A percentile compares a stretch with the other conserved stretches of the same genome.
phyloP scores from a whole-genome alignment of 2,888 invertebrate species.

The Azorinus chamasolen region DNA sequence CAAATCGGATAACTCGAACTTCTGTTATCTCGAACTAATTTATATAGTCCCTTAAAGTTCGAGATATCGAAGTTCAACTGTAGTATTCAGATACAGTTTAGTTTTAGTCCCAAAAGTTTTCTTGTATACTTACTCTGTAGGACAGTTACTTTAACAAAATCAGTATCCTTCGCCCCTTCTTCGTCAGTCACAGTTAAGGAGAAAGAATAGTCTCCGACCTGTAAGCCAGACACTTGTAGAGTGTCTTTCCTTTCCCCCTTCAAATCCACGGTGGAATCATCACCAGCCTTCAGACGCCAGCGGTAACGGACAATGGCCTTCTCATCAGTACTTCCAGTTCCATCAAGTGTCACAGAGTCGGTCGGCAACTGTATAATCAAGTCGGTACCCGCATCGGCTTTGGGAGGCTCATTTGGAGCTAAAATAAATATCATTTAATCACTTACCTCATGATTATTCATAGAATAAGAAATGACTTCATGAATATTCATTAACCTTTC shows the following conservation, averaged over 20 bases:
- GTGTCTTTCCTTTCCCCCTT: not conserved
- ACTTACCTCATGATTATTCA: too few species aligned
- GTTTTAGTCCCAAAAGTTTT: too few species aligned
- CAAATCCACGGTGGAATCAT: slow-evolving; percentile 1
- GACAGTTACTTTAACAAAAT: slow-evolving; percentile 30
- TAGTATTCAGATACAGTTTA: too few species aligned
- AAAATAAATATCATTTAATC: too few species aligned
- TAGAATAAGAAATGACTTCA: too few species aligned
- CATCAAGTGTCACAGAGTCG: slow-evolving; percentile 23
- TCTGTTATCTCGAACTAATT: too few species aligned
- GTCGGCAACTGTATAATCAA: slow-evolving; percentile 23
- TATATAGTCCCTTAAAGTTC: too few species aligned
- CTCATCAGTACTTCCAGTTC: slow-evolving; percentile 35
- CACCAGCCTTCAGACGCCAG: slow-evolving; percentile 25
- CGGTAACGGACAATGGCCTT: slow-evolving; percentile 33
- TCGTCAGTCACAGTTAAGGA: slow-evolving; percentile 30
- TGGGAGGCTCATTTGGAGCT: slow-evolving; percentile 46
- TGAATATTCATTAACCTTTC: too few species aligned
- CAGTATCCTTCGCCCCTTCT: slow-evolving; percentile 25
- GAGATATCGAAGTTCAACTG: too few species aligned
- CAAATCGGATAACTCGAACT: too few species aligned
- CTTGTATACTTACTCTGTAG: slow-evolving; percentile 19
- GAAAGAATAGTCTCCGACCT: slow-evolving; percentile 31
- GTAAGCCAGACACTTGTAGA: slow-evolving; percentile 9
- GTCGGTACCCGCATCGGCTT: slow-evolving; percentile 50